Conservation (phyloP, 1,140 invertebrate genomes). For the Leptopilina clavipes region DNA sequence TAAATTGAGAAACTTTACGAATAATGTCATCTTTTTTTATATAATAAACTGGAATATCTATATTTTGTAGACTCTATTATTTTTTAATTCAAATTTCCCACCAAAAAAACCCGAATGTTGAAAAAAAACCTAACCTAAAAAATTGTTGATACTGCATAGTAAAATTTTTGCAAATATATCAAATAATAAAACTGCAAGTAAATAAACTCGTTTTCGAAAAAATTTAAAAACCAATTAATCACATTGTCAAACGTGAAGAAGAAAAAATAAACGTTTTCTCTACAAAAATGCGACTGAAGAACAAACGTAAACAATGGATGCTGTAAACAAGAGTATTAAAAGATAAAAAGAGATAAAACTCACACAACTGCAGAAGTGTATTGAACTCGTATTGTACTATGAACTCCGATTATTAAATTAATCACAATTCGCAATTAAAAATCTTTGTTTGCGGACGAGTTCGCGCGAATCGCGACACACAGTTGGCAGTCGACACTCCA, state of each 20-base stretch:
- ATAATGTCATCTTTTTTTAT: too few relatives aligned
- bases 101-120: neutral
- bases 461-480: neutral
- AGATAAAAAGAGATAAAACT: conserved; percentile 20
- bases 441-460: neutral
- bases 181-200: too few relatives aligned
- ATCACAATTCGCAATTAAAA: conserved; percentile 6
- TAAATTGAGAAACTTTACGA: too few relatives aligned
- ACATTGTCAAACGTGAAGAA: neutral
- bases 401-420: conserved; percentile 13
- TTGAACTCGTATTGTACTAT: neutral
- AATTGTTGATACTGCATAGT: neutral
- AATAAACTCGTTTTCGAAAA: too few relatives aligned
- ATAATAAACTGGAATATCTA: too few relatives aligned
- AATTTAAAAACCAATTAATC: too few relatives aligned
- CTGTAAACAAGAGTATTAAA: neutral
- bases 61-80: neutral
- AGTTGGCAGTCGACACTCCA: neutral
- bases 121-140: neutral
- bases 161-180: neutral
- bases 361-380: neutral
- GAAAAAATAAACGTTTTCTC: neutral
- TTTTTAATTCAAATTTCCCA: neutral
- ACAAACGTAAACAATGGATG: neutral
- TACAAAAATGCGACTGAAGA: neutral